Base-by-base conservation (phyloP, 1,140 invertebrate genomes). In the Panagrolaimus sp. region DNA sequence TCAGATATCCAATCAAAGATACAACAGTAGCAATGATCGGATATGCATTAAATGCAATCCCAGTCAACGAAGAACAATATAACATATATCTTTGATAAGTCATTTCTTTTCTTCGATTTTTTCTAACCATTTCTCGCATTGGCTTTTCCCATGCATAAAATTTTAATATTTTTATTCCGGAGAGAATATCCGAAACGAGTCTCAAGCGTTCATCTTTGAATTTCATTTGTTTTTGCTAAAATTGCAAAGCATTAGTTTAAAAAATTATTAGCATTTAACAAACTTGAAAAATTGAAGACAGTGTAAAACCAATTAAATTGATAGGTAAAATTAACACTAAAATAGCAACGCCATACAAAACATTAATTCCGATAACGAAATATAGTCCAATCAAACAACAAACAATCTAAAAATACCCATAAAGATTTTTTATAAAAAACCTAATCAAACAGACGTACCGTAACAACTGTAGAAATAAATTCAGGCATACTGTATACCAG, bases 1-100 rank as follows among this genome's bases (percentile, higher is more conserved):
- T 57, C 14, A 72, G 62, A 45, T 71, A 74, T 0, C 62, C 74
- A 16, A 48, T 72, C 63, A 74, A 74, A n/a, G 75, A 63, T 4
- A 51, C 51, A 7, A 51, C 25, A 1, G 48, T 51, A 14, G 48
- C 48, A 8, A 51, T 8, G 8, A 51, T 51, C 0, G 48, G 48
- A 9, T 23, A 51, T 0, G 48, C 48, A 13, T n/a, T 23, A 9
- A 51, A 51, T 20, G 48, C 25, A 23, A n/a, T 23, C 9, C 25
- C 48, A n/a, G 25, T 51, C 16, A n/a, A 51, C 5, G 16, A 20
- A 23, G 16, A 51, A n/a, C 16, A 51, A 14, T 51, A 51, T 51
- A 23, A 20, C 16, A 23, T 23, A 51, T 51, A 20, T 23, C 25
- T 51, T 9, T 51, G 48, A 20, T 51, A 23, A 23, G 48, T 51